phyloP scores from a whole-genome alignment of 2,797 vertebrate species.

The Darevskia nairensis region DNA sequence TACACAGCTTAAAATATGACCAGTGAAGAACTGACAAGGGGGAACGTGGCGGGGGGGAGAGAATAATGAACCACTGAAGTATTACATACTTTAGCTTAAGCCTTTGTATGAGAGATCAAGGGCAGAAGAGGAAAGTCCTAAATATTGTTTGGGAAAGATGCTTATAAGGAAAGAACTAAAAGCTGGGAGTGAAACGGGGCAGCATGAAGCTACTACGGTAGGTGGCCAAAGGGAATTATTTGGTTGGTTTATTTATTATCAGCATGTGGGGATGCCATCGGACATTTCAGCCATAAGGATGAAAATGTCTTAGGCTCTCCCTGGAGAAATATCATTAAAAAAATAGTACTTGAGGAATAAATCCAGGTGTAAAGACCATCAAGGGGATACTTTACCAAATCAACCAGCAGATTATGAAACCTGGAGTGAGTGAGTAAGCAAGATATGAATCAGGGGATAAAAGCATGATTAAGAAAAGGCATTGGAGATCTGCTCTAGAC shows the following conservation, averaged over 20 bases:
- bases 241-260: neutral
- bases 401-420: neutral
- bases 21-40: neutral
- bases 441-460: neutral
- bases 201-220: too few species aligned
- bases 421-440: neutral
- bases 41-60: rapidly evolving
- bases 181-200: neutral
- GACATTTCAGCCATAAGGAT: neutral
- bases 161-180: neutral
- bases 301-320: neutral
- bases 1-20: neutral
- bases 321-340: neutral
- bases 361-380: neutral
- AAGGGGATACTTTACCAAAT: neutral
- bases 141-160: neutral
- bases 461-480: neutral
- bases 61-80: neutral
- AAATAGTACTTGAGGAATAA: neutral
- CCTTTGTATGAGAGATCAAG: neutral
- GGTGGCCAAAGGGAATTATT: neutral
- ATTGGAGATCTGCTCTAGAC: neutral
- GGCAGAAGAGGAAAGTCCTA: neutral
- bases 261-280: neutral
- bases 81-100: neutral